Conservation (phyloP, 2,888 invertebrate species). For the Machimus rusticus region DNA sequence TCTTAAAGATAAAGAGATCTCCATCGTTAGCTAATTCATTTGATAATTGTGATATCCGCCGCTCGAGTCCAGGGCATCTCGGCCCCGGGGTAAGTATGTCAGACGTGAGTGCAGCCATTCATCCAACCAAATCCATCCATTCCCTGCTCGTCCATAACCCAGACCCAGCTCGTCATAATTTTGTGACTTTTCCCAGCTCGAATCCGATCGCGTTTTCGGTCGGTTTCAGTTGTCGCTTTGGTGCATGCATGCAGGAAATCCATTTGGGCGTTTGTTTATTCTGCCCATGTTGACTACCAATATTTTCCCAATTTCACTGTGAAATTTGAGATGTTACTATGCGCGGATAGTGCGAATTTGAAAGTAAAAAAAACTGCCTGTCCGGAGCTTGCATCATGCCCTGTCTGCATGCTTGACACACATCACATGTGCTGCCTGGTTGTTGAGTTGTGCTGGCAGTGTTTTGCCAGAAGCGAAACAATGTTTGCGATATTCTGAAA, state of each 20-base stretch:
- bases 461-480: neutral
- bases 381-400: neutral
- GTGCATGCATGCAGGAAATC: neutral
- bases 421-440: neutral
- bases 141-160: neutral
- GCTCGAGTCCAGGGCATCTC: neutral
- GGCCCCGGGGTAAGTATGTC: neutral
- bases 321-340: slow-evolving; percentile 10
- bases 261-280: neutral
- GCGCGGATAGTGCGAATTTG: neutral
- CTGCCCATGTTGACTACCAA: neutral
- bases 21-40: slow-evolving; percentile 8
- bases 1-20: slow-evolving; percentile 22
- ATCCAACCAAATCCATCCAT: neutral
- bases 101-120: neutral
- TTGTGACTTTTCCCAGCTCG: neutral
- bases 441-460: neutral
- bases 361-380: neutral
- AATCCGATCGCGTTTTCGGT: neutral
- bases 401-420: neutral
- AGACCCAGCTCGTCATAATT: neutral
- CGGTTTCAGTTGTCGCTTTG: neutral
- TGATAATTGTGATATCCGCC: slow-evolving; percentile 32
- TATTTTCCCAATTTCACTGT: neutral
- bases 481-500: neutral